Conservation (phyloP, 2,888 invertebrate genomes). For the Crossocerus cetratus region DNA sequence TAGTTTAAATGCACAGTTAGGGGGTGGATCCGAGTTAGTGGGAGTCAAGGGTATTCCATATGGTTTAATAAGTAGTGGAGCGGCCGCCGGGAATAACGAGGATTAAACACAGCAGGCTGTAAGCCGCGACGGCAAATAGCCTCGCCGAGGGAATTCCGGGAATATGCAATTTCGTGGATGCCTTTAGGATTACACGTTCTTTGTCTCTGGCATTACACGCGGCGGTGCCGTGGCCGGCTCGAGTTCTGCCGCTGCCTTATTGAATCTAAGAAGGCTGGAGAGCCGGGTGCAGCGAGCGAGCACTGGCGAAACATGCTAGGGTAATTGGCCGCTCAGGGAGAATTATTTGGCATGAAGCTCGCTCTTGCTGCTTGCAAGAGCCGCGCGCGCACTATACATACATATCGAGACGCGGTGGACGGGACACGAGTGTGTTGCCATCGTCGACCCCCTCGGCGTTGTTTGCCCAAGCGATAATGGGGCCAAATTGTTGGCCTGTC, state of each 20-base stretch:
- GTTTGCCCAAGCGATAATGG: conserved; percentile 71
- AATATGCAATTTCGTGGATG: conserved; percentile 22
- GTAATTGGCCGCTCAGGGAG: conserved; percentile 34
- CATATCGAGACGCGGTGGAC: neutral
- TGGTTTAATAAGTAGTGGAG: too few relatives aligned
- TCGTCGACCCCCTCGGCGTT: conserved; percentile 61
- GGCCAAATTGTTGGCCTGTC: conserved; percentile 69
- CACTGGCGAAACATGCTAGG: conserved; percentile 15
- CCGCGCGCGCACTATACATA: too few relatives aligned
- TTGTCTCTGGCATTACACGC: conserved; percentile 38
- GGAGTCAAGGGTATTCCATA: too few relatives aligned
- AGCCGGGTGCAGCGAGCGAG: conserved; percentile 4
- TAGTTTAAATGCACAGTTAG: too few relatives aligned
- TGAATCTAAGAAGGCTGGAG: conserved; percentile 44
- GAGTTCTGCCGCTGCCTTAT: conserved; percentile 36
- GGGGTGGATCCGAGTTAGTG: too few relatives aligned
- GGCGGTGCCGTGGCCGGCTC: conserved; percentile 9
- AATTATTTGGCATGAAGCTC: conserved; percentile 23
- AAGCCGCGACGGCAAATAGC: neutral
- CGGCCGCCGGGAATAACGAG: neutral
- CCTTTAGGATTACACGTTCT: conserved; percentile 15
- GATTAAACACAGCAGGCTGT: neutral
- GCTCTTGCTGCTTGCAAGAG: conserved; percentile 20
- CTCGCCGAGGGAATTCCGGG: conserved; percentile 16
- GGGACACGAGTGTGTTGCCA: conserved; percentile 11